Evolutionary conservation across 2,113 vertebrate genomes (phyloP).

Genomic region (Copsychus sechellarum): DNA sequence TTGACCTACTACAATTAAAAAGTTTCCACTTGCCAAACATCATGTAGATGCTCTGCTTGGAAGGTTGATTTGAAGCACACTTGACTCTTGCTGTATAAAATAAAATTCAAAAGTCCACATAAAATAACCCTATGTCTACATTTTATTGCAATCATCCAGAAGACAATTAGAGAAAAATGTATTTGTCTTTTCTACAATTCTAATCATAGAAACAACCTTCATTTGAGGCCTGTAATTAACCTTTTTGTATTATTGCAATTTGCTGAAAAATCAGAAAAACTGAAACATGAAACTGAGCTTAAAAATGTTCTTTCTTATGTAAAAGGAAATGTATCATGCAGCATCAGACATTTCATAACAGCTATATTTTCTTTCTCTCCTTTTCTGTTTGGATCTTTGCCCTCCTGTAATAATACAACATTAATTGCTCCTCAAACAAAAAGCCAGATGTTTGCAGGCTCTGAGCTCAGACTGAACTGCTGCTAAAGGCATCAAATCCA

Average conservation of each 20-base stretch:
- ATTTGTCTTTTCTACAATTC: not conserved
- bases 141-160: not conserved
- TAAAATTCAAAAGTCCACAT: not conserved
- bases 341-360: not conserved
- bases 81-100: not conserved
- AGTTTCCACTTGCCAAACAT: not conserved
- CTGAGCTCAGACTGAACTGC: not conserved
- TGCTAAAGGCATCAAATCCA: constrained; percentile 4
- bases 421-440: not conserved
- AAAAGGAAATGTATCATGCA: not conserved
- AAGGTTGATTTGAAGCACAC: not conserved
- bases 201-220: not conserved
- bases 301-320: not conserved
- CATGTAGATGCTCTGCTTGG: not conserved
- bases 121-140: not conserved
- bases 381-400: not conserved
- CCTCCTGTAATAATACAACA: not conserved
- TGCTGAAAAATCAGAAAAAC: not conserved
- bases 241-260: not conserved
- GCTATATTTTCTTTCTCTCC: not conserved
- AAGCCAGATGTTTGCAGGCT: constrained; percentile 23
- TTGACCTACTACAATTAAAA: not conserved
- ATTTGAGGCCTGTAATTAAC: constrained; percentile 20
- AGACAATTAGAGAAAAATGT: not conserved
- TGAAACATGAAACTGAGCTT: not conserved